Conservation (phyloP, 1,140 invertebrate species). For the Meteorus sp. region DNA sequence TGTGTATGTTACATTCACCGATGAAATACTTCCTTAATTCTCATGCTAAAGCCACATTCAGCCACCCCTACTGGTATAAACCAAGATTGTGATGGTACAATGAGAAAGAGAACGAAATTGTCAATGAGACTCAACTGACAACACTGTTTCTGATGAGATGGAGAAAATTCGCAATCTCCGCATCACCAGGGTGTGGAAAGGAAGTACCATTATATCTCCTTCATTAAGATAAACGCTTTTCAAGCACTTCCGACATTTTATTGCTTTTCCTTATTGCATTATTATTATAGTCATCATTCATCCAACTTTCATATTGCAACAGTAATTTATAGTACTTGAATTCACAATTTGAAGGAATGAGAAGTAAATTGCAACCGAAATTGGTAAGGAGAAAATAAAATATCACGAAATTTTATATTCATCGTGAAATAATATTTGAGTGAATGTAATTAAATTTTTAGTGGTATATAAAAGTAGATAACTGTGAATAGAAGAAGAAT, state of each 20-base stretch:
- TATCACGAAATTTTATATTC: no score
- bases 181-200: background rate
- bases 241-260: background rate
- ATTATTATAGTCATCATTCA: background rate
- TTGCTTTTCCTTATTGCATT: background rate
- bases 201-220: background rate
- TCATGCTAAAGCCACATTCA: background rate
- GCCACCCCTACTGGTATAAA: background rate
- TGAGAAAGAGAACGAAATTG: background rate
- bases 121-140: background rate
- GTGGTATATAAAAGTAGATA: no score
- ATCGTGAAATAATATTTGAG: no score
- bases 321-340: no score
- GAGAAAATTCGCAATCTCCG: background rate
- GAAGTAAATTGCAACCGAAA: no score
- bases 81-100: background rate
- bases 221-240: background rate
- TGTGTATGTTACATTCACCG: no score
- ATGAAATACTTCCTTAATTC: no score
- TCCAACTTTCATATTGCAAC: no score
- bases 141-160: no score
- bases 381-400: no score
- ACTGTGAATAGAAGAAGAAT: no score
- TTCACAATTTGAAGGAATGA: background rate
- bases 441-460: no score